These are phyloP conservation scores for Watersipora subatra DNA, from an alignment of 1,140 invertebrate genomes.

Conservation along the genomic window DNA sequence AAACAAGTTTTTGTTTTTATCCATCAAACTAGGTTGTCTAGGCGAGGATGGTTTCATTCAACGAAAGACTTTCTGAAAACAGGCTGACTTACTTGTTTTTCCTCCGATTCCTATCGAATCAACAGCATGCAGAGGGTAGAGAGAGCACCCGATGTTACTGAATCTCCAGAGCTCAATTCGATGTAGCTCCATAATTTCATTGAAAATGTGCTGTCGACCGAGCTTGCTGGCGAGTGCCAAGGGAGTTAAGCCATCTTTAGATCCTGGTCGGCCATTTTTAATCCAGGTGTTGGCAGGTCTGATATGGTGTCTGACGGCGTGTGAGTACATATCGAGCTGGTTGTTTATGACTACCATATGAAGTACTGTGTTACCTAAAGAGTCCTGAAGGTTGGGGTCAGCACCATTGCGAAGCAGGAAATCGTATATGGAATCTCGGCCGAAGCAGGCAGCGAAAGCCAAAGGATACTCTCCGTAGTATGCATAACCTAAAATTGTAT, in stretches of 20 bases:
- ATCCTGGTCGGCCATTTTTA: constrained; percentile 15
- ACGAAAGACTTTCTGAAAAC: no score
- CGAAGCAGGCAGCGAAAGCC: constrained; percentile 89
- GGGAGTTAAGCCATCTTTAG: constrained; percentile 67
- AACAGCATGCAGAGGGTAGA: constrained; percentile 85
- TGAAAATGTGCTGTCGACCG: constrained; percentile 84
- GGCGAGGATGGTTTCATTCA: no score
- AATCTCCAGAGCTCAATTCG: constrained; percentile 82
- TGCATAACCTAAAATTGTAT: constrained; percentile 59
- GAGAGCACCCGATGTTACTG: constrained; percentile 96
- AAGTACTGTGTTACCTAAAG: constrained; percentile 71
- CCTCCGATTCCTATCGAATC: constrained; percentile 88
- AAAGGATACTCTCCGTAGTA: constrained; percentile 91
- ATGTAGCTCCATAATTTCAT: constrained; percentile 91
- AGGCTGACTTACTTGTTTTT: constrained; percentile 65
- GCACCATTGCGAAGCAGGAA: constrained; percentile 76
- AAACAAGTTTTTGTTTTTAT: no score
- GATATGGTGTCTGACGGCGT: constrained; percentile 76
- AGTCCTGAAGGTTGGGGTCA: constrained; percentile 69
- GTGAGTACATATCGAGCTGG: constrained; percentile 95
- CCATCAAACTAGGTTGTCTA: no score
- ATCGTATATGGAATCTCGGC: constrained; percentile 95
- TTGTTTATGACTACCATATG: constrained; percentile 97
- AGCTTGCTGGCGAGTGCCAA: constrained; percentile 88
- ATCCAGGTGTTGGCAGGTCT: constrained; percentile 49